Evolutionary conservation across 2,888 invertebrate genomes (phyloP).

Genomic region (Eilema griseolum): DNA sequence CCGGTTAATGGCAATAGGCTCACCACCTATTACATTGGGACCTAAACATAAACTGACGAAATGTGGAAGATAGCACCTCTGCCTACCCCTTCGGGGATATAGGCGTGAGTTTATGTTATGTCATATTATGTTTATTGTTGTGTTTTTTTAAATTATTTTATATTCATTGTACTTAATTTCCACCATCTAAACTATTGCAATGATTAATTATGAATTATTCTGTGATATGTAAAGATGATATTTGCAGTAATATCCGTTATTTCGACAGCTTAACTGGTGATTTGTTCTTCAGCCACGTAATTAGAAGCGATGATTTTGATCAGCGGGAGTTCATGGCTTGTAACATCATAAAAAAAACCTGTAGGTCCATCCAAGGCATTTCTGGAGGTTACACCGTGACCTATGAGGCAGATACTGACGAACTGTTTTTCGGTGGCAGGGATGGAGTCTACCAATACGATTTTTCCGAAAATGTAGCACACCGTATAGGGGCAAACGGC

Average conservation of each 20-base stretch:
- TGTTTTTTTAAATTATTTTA: too few relatives aligned
- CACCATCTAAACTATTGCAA: too few relatives aligned
- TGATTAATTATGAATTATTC: too few relatives aligned
- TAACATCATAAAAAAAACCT: constrained; percentile 2
- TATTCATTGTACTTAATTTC: too few relatives aligned
- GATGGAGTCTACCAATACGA: constrained; percentile 14
- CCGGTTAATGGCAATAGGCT: too few relatives aligned
- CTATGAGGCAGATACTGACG: neutral
- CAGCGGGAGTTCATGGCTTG: constrained; percentile 10
- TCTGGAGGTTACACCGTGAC: constrained; percentile 6
- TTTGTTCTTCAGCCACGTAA: constrained; percentile 13
- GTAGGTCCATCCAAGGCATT: constrained; percentile 9
- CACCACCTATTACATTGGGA: too few relatives aligned
- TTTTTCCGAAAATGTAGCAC: constrained; percentile 7
- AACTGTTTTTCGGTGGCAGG: constrained; percentile 11
- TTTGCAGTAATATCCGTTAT: neutral
- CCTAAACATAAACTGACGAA: too few relatives aligned
- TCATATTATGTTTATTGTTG: too few relatives aligned
- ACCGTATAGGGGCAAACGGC: constrained; percentile 7
- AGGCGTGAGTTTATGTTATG: too few relatives aligned
- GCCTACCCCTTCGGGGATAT: too few relatives aligned
- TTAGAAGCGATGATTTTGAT: constrained; percentile 5
- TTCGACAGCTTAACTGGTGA: constrained; percentile 3
- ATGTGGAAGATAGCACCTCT: too few relatives aligned
- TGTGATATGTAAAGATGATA: neutral